Percentiles rank a stretch among this genome's conserved stretches.
Conservation (phyloP, 2,888 invertebrate genomes). For the Eulithis testata region DNA sequence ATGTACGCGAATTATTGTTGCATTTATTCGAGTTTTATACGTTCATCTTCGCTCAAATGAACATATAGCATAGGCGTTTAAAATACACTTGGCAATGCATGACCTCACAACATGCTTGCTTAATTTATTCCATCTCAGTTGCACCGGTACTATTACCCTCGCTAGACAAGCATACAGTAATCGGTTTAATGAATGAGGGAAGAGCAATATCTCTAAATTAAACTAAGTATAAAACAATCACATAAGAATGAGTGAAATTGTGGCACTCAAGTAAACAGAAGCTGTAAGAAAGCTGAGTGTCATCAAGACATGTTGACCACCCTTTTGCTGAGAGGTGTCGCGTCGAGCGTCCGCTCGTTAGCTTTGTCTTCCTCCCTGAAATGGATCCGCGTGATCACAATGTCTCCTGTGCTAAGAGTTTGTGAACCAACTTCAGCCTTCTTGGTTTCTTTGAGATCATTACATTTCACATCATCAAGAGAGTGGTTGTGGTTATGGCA, state of each 20-base stretch:
- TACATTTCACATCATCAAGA: conserved; percentile 70
- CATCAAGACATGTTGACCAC: conserved; percentile 78
- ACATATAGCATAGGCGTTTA: conserved; percentile 73
- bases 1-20: conserved; percentile 71
- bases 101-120: conserved; percentile 70
- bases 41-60: conserved; percentile 79
- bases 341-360: conserved; percentile 77
- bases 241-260: conserved; percentile 69
- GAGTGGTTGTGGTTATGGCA: conserved; percentile 80
- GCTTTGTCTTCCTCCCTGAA: conserved; percentile 80
- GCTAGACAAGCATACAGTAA: conserved; percentile 55
- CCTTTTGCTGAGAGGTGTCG: conserved; percentile 74
- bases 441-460: conserved; percentile 77
- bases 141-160: conserved; percentile 65
- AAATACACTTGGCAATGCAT: conserved; percentile 67
- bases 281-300: conserved; percentile 55
- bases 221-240: conserved; percentile 69
- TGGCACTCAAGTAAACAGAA: conserved; percentile 78
- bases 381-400: conserved; percentile 94
- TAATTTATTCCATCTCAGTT: conserved; percentile 75
- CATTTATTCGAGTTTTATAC: conserved; percentile 72
- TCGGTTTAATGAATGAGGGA: conserved; percentile 48
- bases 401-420: conserved; percentile 95
- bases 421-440: conserved; percentile 88
- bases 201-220: conserved; percentile 47